Evolutionary conservation across 1,140 invertebrate species (phyloP), one percentile per base, ranked within the genome.

Genomic region (Daktulosphaira vitifoliae): DNA sequence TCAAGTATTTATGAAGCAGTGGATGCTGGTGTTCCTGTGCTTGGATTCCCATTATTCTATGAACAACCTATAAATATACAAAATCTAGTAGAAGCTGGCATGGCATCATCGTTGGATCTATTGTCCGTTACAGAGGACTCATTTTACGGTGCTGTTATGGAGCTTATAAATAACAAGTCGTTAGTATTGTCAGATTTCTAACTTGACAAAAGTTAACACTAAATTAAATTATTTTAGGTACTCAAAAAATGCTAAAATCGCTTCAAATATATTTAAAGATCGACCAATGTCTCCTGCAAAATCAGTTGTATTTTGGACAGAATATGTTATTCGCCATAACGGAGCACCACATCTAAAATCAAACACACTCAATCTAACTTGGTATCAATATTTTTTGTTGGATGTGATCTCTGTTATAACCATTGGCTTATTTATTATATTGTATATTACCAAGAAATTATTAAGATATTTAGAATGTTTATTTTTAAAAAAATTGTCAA

Each of bases 1-100:
- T 78, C 81, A 48, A 81, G 82, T 13, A 74, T 77, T 15, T 78
- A 79, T 51, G 82, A 85, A 72, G 78, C 81, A 0, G 75, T 82
- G 11, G 76, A 77, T 65, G 73, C 76, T 62, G 78, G 75, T 22
- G 77, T 82, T 9, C 82, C 82, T 3, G 67, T 84, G 3, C 66
- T 85, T 4, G 76, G 73, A 16, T 72, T 78, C 22, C 76, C 76
- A 11, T 70, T 76, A 23, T 71, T 71, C 48, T 71, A 69, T 38
- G 75, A 76, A 68, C 74, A 76, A 69, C 42, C 42, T 1, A 62
- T 18, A 33, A 62, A 62, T 9, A 73, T 62, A n/a, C 39, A 3
- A 4, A 33, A 48, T n/a, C 23, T 62, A 3, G 42, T 48, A 7
- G 18, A 62, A 3, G 42, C 16, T 1, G 56, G 42, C 42, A 62